Evolutionary conservation across 2,888 invertebrate species (phyloP).

Genomic region (Drosophila mayaguana): DNA sequence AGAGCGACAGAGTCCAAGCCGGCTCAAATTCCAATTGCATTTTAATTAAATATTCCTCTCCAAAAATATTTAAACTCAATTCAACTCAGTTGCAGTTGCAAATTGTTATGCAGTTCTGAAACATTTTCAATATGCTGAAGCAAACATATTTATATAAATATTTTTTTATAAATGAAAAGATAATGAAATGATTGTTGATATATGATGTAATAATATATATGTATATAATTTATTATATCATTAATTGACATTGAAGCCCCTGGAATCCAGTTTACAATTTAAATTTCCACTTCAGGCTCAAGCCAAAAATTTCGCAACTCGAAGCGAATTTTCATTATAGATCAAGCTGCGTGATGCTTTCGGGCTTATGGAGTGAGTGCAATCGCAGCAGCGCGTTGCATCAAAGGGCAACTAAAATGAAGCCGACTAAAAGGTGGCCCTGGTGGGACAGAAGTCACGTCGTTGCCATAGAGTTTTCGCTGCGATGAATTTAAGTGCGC

Average conservation of each 20-base stretch:
- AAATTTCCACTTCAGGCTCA: not conserved
- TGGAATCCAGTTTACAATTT: not conserved
- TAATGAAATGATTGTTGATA: not conserved
- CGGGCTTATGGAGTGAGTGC: slow-evolving; percentile 3
- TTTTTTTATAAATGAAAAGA: not conserved
- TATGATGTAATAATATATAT: not conserved
- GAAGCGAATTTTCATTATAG: slow-evolving; percentile 1
- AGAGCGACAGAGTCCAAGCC: not conserved
- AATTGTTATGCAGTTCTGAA: not conserved
- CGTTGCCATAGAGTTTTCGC: slow-evolving; percentile 27
- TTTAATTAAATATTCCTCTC: not conserved
- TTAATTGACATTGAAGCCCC: not conserved
- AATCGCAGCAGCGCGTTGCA: slow-evolving; percentile 25
- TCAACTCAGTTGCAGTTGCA: not conserved
- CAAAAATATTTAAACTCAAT: not conserved
- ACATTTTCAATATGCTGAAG: not conserved
- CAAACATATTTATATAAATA: not conserved
- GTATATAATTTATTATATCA: not conserved
- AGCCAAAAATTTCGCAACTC: not conserved
- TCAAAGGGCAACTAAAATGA: slow-evolving; percentile 68
- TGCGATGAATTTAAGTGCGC: slow-evolving; percentile 38
- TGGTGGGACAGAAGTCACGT: slow-evolving; percentile 59
- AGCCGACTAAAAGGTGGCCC: slow-evolving; percentile 54
- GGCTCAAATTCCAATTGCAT: not conserved
- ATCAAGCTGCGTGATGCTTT: slow-evolving; percentile 32